These are phyloP conservation scores for Hepsetus odoe DNA, from an alignment of 2,113 vertebrate genomes.

Conservation along the genomic window DNA sequence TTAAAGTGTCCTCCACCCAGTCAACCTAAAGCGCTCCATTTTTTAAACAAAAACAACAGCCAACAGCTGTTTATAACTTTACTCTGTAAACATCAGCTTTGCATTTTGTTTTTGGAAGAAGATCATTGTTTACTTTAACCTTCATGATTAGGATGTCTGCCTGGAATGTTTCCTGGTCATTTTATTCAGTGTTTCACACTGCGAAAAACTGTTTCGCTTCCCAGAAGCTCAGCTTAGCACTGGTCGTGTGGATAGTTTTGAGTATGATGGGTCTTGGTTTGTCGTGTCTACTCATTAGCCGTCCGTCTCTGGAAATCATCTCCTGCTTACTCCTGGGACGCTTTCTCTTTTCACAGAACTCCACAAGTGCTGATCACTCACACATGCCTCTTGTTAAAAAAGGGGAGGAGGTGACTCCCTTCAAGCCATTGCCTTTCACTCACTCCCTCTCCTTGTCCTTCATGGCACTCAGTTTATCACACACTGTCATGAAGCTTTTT, in stretches of 20 bases:
- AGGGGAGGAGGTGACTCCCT: constrained; percentile 29
- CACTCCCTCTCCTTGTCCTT: constrained; percentile 1
- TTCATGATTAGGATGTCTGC: constrained; percentile 29
- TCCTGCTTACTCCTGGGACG: constrained; percentile 34
- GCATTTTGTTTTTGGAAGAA: constrained; percentile 16
- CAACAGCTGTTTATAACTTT: constrained; percentile 7
- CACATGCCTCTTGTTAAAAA: constrained; percentile 60
- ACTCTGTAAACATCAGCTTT: background rate
- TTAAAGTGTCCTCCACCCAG: too few relatives aligned
- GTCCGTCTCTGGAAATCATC: constrained; percentile 41
- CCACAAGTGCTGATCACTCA: constrained; percentile 59
- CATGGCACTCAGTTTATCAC: background rate
- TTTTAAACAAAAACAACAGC: too few relatives aligned
- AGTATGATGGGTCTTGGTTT: constrained; percentile 17
- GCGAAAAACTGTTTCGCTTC: constrained; percentile 35
- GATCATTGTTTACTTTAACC: constrained; percentile 17
- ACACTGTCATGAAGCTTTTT: constrained; percentile 5
- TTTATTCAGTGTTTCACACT: constrained; percentile 37
- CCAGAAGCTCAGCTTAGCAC: constrained; percentile 1
- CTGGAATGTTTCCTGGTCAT: constrained; percentile 45
- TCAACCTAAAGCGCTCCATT: background rate
- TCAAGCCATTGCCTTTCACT: background rate
- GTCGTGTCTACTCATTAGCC: constrained; percentile 28
- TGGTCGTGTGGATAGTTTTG: background rate
- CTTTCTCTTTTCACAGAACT: constrained; percentile 57